These are phyloP conservation scores for Drosophila melanosoma DNA, from an alignment of 2,888 invertebrate genomes.

Conservation along the genomic window DNA sequence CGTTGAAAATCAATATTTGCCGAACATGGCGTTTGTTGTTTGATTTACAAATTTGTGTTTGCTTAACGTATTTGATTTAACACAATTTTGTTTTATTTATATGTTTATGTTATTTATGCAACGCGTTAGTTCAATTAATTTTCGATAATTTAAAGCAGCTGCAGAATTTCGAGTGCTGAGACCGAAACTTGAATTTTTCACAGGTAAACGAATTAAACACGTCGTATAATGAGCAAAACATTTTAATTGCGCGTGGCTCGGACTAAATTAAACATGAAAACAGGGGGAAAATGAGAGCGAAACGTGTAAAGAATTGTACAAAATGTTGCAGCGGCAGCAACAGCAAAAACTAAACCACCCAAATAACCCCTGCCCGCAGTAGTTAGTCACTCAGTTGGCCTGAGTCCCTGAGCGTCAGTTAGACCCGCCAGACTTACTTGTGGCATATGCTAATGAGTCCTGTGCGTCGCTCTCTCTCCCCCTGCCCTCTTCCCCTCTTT, in stretches of 20 bases:
- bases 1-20: slow-evolving; percentile 51
- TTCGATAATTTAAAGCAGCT: slow-evolving; percentile 60
- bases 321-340: slow-evolving; percentile 30
- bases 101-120: slow-evolving; percentile 25
- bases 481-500: not conserved
- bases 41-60: slow-evolving; percentile 50
- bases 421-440: slow-evolving; percentile 64
- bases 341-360: not conserved
- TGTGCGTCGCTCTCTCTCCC: slow-evolving; percentile 36
- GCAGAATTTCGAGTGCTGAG: slow-evolving; percentile 20
- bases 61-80: slow-evolving; percentile 58
- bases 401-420: slow-evolving; percentile 50
- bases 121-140: slow-evolving; percentile 59
- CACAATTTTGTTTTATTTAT: slow-evolving; percentile 16
- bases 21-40: slow-evolving; percentile 43
- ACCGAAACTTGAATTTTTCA: slow-evolving; percentile 48
- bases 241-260: slow-evolving; percentile 65
- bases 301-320: slow-evolving; percentile 45
- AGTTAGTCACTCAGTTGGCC: slow-evolving; percentile 33
- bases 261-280: slow-evolving; percentile 51
- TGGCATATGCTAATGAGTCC: slow-evolving; percentile 79
- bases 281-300: not conserved
- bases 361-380: not conserved
- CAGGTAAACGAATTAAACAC: slow-evolving; percentile 71
- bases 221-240: slow-evolving; percentile 61